These are phyloP conservation scores for Cepphus grylle DNA, from an alignment of 2,113 vertebrate genomes.

Conservation along the genomic window DNA sequence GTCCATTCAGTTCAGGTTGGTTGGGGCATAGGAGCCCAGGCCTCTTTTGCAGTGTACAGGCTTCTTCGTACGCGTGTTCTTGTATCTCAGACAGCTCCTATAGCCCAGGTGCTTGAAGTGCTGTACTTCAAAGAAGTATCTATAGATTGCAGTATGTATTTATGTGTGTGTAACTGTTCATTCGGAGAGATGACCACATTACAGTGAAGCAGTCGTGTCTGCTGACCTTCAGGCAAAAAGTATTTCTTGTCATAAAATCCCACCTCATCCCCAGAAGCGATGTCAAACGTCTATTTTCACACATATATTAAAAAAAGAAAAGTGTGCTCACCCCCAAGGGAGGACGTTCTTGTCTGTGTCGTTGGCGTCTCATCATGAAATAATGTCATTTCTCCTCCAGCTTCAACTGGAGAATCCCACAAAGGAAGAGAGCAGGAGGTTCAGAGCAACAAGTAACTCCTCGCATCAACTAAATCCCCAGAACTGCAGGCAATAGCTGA, in stretches of 20 bases:
- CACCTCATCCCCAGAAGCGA: not conserved
- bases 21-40: not conserved
- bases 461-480: not conserved
- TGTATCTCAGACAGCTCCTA: not conserved
- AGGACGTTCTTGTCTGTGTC: not conserved
- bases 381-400: not conserved
- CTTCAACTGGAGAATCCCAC: not conserved
- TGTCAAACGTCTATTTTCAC: not conserved
- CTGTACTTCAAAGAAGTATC: not conserved
- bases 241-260: not conserved
- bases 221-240: not conserved
- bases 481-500: not conserved
- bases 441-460: not conserved
- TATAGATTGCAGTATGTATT: not conserved
- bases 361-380: accelerated
- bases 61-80: not conserved
- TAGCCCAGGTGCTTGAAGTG: not conserved
- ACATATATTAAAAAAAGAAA: not conserved
- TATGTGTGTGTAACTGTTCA: not conserved
- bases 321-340: not conserved
- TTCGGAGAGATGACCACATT: not conserved
- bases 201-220: not conserved
- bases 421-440: not conserved
- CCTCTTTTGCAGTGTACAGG: not conserved
- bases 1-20: not conserved